Evolutionary conservation across 2,113 vertebrate genomes (phyloP).

Genomic region (Sorex araneus): DNA sequence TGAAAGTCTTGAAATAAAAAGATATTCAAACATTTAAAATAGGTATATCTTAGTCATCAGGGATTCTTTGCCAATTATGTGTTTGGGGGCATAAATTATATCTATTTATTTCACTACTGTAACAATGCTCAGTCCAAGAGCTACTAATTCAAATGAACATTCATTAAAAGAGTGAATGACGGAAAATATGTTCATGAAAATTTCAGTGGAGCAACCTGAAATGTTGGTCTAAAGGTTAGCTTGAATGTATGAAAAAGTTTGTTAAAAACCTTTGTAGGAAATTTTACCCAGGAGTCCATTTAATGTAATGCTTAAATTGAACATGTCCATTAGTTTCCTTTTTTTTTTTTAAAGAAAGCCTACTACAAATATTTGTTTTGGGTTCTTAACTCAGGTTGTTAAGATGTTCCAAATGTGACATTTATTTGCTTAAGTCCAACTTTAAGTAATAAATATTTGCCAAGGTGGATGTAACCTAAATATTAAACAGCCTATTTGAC

Average conservation of each 20-base stretch:
- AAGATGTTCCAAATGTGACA: conserved; percentile 61
- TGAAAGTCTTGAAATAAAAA: background rate
- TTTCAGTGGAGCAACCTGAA: conserved; percentile 32
- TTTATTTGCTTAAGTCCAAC: conserved; percentile 54
- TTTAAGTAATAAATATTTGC: conserved; percentile 67
- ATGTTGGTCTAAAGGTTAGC: conserved; percentile 32
- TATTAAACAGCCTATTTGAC: conserved; percentile 48
- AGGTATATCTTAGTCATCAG: background rate
- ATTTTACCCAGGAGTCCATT: conserved; percentile 38
- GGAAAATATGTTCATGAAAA: conserved; percentile 52
- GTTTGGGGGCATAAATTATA: background rate
- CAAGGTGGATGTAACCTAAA: conserved; percentile 60
- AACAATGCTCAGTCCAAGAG: background rate
- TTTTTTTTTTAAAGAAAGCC: background rate
- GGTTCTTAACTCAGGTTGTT: conserved; percentile 36
- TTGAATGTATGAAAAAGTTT: conserved; percentile 23
- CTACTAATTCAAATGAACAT: background rate
- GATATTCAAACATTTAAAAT: background rate
- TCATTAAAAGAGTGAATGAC: conserved; percentile 27
- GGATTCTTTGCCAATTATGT: background rate
- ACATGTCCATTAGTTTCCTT: background rate
- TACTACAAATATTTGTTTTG: conserved; percentile 66
- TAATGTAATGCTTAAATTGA: conserved; percentile 55
- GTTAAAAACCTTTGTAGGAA: conserved; percentile 44
- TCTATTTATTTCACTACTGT: background rate